Evolutionary conservation across 1,140 invertebrate genomes (phyloP).

Genomic region (Orchestia grillus): DNA sequence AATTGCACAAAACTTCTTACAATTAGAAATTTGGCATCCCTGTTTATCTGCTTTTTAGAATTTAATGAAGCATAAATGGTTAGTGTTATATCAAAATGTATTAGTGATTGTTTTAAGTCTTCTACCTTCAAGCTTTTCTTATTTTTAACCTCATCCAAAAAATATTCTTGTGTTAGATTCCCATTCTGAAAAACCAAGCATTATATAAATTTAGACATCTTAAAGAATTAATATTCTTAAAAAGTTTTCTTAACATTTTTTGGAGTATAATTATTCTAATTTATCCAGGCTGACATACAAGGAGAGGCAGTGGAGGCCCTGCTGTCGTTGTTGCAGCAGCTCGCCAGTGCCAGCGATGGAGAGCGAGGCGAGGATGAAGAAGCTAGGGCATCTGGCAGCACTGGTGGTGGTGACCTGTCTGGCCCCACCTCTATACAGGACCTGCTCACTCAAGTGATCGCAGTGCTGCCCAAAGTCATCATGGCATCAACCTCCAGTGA

Average conservation of each 20-base stretch:
- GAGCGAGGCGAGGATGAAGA: not conserved
- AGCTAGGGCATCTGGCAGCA: not conserved
- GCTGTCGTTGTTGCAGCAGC: constrained; percentile 1
- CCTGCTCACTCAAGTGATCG: not conserved
- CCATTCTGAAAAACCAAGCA: too few species aligned
- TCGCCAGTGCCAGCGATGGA: not conserved
- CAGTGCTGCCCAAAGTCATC: constrained; percentile 4
- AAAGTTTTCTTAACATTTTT: not conserved
- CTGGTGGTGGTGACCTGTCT: not conserved
- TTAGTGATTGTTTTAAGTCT: too few species aligned
- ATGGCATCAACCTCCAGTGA: not conserved
- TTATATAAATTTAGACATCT: too few species aligned
- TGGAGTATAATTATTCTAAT: not conserved
- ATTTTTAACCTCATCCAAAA: too few species aligned
- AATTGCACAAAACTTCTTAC: too few species aligned
- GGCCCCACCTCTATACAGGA: not conserved
- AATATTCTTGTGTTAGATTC: too few species aligned
- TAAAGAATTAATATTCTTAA: not conserved
- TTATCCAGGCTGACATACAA: not conserved
- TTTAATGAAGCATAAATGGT: too few species aligned
- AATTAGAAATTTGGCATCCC: too few species aligned
- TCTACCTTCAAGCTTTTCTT: too few species aligned
- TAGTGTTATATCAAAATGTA: too few species aligned
- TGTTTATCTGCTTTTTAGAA: too few species aligned
- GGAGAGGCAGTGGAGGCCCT: constrained; percentile 13